These are phyloP conservation scores for Falcunculus frontatus DNA, from an alignment of 2,113 vertebrate genomes.

Conservation along the genomic window DNA sequence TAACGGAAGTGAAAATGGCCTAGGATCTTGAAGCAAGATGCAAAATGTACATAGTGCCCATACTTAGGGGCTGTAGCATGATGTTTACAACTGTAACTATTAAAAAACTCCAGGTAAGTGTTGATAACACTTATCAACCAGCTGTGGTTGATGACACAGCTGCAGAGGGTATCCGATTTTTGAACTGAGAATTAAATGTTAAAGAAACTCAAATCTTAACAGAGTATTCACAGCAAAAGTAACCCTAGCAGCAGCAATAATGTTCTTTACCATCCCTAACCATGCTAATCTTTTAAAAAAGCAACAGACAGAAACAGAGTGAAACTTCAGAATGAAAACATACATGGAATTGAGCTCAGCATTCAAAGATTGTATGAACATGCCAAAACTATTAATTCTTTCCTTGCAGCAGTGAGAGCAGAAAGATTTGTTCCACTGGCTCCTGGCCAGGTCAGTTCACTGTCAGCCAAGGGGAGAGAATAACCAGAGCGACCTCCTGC, in stretches of 20 bases:
- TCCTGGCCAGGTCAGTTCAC: neutral
- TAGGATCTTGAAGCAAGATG: neutral
- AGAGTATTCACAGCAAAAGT: neutral
- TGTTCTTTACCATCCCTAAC: neutral
- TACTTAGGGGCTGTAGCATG: neutral
- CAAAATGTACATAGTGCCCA: neutral
- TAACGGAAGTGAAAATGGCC: neutral
- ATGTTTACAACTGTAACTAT: neutral
- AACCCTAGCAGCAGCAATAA: neutral
- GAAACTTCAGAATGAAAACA: neutral
- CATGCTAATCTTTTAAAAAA: neutral
- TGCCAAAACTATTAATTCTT: slow-evolving; percentile 10
- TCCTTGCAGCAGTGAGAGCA: neutral
- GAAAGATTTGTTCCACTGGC: slow-evolving; percentile 30
- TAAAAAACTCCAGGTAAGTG: neutral
- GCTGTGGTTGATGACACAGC: neutral
- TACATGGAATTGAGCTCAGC: neutral
- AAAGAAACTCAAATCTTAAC: neutral
- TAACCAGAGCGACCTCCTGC: neutral
- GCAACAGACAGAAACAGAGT: neutral
- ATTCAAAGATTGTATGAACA: neutral
- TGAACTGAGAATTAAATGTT: neutral
- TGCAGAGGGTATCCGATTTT: neutral
- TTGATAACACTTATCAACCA: neutral
- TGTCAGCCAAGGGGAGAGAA: neutral